phyloP scores from a whole-genome alignment of 1,140 invertebrate genomes.

The Drosophila sp. region DNA sequence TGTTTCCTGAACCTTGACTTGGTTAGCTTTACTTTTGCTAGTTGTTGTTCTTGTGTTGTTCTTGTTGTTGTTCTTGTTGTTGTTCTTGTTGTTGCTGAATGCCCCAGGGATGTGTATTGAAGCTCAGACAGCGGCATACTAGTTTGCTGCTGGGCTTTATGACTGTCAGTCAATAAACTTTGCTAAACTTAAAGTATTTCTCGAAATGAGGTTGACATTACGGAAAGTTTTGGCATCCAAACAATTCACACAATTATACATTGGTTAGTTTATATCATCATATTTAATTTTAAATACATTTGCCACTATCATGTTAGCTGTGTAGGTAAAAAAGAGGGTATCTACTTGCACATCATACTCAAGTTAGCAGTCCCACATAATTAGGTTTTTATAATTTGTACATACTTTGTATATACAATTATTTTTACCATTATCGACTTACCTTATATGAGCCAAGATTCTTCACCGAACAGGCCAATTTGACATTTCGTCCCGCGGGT shows the following conservation, averaged over 20 bases:
- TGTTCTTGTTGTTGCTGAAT: constrained; percentile 19
- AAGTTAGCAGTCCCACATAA: background rate
- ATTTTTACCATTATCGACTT: constrained; percentile 48
- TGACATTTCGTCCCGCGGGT: constrained; percentile 93
- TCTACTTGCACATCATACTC: background rate
- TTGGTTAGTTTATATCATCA: too few relatives aligned
- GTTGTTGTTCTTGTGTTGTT: constrained; percentile 5
- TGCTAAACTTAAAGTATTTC: constrained; percentile 19
- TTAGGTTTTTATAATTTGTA: constrained; percentile 35
- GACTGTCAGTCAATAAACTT: constrained; percentile 28
- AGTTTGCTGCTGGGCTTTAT: constrained; percentile 27
- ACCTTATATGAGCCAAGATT: constrained; percentile 94
- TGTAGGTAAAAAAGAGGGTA: constrained; percentile 6
- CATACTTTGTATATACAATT: constrained; percentile 8
- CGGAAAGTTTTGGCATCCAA: background rate
- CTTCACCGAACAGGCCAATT: constrained; percentile 94
- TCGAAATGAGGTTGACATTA: constrained; percentile 6
- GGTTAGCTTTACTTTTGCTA: constrained; percentile 7
- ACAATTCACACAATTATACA: too few relatives aligned
- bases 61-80: constrained; percentile 11
- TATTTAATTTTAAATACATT: too few relatives aligned
- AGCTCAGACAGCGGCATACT: constrained; percentile 30
- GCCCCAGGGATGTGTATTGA: constrained; percentile 11
- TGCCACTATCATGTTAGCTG: too few relatives aligned
- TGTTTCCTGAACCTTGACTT: constrained; percentile 30